Base-by-base conservation (phyloP, 1,140 invertebrate species). In the Adoxophyes honmai region DNA sequence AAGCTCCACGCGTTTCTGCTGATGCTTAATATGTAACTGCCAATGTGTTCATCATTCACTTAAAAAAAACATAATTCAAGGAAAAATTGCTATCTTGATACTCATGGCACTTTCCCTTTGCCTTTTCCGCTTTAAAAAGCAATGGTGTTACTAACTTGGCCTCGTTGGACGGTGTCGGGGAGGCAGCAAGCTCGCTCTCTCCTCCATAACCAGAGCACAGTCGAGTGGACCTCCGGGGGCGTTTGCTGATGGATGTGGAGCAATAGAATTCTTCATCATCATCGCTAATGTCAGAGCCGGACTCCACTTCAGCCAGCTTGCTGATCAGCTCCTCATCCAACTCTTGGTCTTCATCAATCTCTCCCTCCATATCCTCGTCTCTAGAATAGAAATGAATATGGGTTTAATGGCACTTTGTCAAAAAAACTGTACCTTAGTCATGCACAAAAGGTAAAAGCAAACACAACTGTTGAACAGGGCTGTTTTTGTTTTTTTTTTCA, bases 281-380 rank as follows among this genome's bases (percentile, higher is more conserved):
- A 15, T 64, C 54, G 6, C 9, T 18, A 5, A 44, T 38, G n/a
- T 54, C 52, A 4, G 34, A 21, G 3, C 28, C 37, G 4, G 59
- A 51, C n/a, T 85, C 78, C 33, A 73, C 81, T 52, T 86, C 81
- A 4, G 74, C 75, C 42, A 84, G 58, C 52, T 83, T 82, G 54
- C 73, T 81, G 52, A 82, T 82, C 1, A 86, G 10, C 53, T 37
- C 37, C 15, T 38, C 35, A 11, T 38, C 38, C n/a, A 42, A 28
- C 13, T 42, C 36, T 11, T 56, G 15, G 8, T 44, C 28, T 21
- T 48, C 78, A 44, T 80, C 75, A 9, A 72, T 69, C n/a, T 85
- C 81, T 65, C 83, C 83, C 65, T 87, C 78, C 35, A 85, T 75
- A 48, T 85, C 81, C 36, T 82, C 79, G 59, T 82, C 79, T 52